Base-by-base conservation (phyloP, 1,140 invertebrate species). In the Panagrolaimus sp. region DNA sequence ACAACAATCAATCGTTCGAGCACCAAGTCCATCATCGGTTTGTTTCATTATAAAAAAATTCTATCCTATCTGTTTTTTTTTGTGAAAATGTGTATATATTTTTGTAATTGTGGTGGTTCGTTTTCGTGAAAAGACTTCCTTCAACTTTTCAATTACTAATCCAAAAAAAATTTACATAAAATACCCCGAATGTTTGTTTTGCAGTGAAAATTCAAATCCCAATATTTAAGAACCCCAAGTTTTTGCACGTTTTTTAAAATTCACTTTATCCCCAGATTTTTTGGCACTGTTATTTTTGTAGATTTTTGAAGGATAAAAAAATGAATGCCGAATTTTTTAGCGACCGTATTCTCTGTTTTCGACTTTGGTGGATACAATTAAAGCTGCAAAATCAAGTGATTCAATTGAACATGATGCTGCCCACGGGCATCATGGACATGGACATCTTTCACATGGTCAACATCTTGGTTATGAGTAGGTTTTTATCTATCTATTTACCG, bases 311-410 rank as follows among this genome's bases (percentile, higher is more conserved):
- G 52, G 14, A n/a, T 2, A 2, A 14, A 38, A 0, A 3, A 26
- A 26, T 32, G n/a, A 32, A 15, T 10, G n/a, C 28, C 0, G 12
- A 10, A n/a, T 55, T 68, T 78, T 80, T 67, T 69, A 80, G 79
- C 70, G 77, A 55, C 79, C 79, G n/a, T 80, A 80, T 46, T 75
- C 79, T 21, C 63, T 81, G n/a, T 79, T 81, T 63, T 76, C 75
- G 46, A 82, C 78, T 10, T 66, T 81, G 43, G 79, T 81, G 12
- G 79, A 81, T 65, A 80, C 75, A 10, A 81, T 81, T 63, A 79
- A 82, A 28, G 70, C 71, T 28, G 65, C 62, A 43, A 73, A 76
- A 52, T 72, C 62, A 45, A 44, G 46, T 43, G 73, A 68, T 46
- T 63, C 52, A 43, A 45, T 73, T 32, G 68, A 72, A 44, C 15